A percentile compares a stretch with the other conserved stretches of the same genome.
Conservation (phyloP, 2,113 vertebrate genomes). For the Periophthalmus modestus region DNA sequence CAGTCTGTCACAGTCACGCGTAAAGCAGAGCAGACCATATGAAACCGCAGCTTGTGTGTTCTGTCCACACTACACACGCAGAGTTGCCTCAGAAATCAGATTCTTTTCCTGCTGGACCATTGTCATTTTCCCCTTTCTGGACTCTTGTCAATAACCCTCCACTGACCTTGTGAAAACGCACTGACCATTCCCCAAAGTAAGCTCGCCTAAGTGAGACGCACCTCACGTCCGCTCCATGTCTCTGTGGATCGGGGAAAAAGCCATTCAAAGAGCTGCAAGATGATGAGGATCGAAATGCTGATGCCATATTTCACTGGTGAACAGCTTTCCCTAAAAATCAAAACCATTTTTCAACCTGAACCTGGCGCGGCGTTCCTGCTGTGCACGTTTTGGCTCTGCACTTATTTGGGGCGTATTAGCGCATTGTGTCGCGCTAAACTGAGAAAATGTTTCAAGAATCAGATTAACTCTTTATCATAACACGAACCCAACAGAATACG, state of each 20-base stretch:
- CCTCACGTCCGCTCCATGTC: constrained; percentile 43
- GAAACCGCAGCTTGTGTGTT: background rate
- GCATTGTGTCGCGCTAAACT: constrained; percentile 11
- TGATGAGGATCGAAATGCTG: constrained; percentile 3
- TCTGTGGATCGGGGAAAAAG: constrained; percentile 40
- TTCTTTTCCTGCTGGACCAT: constrained; percentile 19
- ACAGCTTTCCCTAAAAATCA: constrained; percentile 12
- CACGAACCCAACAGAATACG: constrained; percentile 18
- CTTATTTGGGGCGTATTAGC: constrained; percentile 4
- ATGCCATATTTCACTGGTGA: constrained; percentile 17
- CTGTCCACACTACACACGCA: constrained; percentile 8
- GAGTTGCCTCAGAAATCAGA: constrained; percentile 43
- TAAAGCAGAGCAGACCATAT: background rate
- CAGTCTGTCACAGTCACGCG: background rate
- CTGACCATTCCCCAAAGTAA: constrained; percentile 60
- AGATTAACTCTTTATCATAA: constrained; percentile 35
- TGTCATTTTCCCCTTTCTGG: constrained; percentile 22
- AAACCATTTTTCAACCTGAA: background rate
- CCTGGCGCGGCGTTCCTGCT: background rate
- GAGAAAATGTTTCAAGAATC: background rate
- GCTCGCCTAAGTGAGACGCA: constrained; percentile 43
- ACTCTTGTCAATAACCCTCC: constrained; percentile 61
- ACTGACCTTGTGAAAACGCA: constrained; percentile 73
- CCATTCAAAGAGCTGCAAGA: constrained; percentile 28
- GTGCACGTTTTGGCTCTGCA: background rate